Conservation (phyloP, 2,113 vertebrate species). For the Heptranchias perlo region DNA sequence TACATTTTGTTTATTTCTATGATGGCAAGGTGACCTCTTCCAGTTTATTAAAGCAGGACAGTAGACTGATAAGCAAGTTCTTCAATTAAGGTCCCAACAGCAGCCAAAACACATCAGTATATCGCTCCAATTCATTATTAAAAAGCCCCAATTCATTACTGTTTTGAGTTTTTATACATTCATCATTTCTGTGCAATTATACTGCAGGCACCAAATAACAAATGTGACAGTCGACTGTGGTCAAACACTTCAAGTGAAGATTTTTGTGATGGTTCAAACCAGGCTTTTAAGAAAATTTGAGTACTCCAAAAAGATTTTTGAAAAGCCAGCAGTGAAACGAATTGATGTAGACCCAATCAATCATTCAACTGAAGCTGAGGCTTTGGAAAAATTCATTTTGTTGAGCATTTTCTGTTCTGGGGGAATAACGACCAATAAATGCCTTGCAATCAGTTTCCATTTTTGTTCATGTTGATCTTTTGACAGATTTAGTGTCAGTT, state of each 20-base stretch:
- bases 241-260: background rate
- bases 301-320: background rate
- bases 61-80: constrained; percentile 42
- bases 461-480: background rate
- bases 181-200: background rate
- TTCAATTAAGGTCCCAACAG: constrained; percentile 22
- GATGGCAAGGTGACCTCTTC: constrained; percentile 55
- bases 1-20: constrained; percentile 58
- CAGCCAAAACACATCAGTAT: background rate
- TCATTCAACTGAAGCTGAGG: background rate
- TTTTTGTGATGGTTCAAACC: background rate
- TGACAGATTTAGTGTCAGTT: background rate
- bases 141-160: background rate
- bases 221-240: background rate
- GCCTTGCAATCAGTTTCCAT: background rate
- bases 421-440: background rate
- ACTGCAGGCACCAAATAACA: background rate
- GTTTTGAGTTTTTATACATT: background rate
- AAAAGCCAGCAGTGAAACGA: background rate
- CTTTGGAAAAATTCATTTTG: background rate
- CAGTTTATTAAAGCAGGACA: constrained; percentile 44
- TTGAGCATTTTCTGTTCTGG: background rate
- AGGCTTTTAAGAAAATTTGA: background rate
- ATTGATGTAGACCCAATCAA: background rate
- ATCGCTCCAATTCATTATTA: background rate